These are phyloP conservation scores for Orius insidiosus DNA, from an alignment of 1,140 invertebrate species.

Conservation along the genomic window DNA sequence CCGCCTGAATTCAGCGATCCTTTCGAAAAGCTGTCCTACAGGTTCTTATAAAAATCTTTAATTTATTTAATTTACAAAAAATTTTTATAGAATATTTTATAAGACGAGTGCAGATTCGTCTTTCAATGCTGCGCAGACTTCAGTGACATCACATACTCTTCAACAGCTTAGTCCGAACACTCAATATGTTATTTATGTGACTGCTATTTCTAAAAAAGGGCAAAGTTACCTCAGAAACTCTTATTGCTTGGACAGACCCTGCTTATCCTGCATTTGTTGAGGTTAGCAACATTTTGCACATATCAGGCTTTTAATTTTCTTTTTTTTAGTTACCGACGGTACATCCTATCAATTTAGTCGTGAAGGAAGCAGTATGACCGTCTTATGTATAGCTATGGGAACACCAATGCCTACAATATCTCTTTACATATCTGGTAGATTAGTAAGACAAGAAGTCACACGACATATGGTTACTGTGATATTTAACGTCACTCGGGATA, in stretches of 20 bases:
- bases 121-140: slow-evolving; percentile 39
- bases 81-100: slow-evolving; percentile 38
- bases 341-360: slow-evolving; percentile 59
- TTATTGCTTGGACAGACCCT: slow-evolving; percentile 70
- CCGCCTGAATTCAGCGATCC: slow-evolving; percentile 60
- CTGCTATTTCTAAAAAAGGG: slow-evolving; percentile 44
- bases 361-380: slow-evolving; percentile 70
- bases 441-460: slow-evolving; percentile 54
- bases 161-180: slow-evolving; percentile 52
- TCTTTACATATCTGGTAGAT: slow-evolving; percentile 53
- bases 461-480: slow-evolving; percentile 66
- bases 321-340: slow-evolving; percentile 49
- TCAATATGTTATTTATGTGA: slow-evolving; percentile 57
- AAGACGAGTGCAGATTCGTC: slow-evolving; percentile 40
- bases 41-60: slow-evolving; percentile 27
- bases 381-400: slow-evolving; percentile 64
- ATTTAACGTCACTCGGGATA: slow-evolving; percentile 59
- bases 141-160: slow-evolving; percentile 47
- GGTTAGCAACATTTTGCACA: slow-evolving; percentile 29
- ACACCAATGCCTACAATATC: slow-evolving; percentile 67
- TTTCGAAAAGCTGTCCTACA: slow-evolving; percentile 52
- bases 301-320: background rate
- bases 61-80: slow-evolving; percentile 10
- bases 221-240: slow-evolving; percentile 55
- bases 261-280: slow-evolving; percentile 69